A percentile compares a stretch with the other conserved stretches of the same genome.
phyloP scores from a whole-genome alignment of 2,888 invertebrate species.

The Lacanobia wlatinum region DNA sequence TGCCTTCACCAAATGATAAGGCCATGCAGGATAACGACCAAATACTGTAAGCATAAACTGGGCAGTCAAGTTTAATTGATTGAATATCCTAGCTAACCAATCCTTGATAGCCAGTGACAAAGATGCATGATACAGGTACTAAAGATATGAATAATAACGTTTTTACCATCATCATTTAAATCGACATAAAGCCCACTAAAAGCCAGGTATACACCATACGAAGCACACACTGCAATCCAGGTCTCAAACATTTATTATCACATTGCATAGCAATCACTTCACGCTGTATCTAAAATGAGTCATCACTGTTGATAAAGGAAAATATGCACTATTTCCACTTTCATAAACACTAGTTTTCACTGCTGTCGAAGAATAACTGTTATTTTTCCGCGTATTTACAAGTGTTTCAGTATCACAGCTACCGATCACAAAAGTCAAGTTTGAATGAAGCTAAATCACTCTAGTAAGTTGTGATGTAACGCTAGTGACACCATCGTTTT shows the following conservation, averaged over 20 bases:
- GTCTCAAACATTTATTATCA: constrained; percentile 83
- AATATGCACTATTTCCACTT: constrained; percentile 1
- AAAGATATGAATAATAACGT: background rate
- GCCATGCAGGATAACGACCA: background rate
- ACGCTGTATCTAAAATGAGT: constrained; percentile 41
- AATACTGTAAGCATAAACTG: background rate
- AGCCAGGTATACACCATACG: constrained; percentile 77
- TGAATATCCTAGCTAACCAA: background rate
- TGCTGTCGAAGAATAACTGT: constrained; percentile 3
- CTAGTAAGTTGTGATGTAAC: constrained; percentile 77
- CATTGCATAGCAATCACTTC: constrained; percentile 57
- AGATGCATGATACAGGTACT: no score
- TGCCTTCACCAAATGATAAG: no score
- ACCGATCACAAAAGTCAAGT: constrained; percentile 63
- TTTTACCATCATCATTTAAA: constrained; percentile 80
- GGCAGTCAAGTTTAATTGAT: background rate
- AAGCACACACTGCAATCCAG: constrained; percentile 76
- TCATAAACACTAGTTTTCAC: constrained; percentile 1
- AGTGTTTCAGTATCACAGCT: constrained; percentile 36
- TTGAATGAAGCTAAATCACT: constrained; percentile 77
- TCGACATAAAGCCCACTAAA: constrained; percentile 79
- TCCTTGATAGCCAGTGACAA: background rate
- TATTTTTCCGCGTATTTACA: constrained; percentile 16
- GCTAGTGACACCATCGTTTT: constrained; percentile 72
- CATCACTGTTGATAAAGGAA: constrained; percentile 37